Evolutionary conservation across 1,140 invertebrate species (phyloP).

Genomic region (Vanessa tameamea): DNA sequence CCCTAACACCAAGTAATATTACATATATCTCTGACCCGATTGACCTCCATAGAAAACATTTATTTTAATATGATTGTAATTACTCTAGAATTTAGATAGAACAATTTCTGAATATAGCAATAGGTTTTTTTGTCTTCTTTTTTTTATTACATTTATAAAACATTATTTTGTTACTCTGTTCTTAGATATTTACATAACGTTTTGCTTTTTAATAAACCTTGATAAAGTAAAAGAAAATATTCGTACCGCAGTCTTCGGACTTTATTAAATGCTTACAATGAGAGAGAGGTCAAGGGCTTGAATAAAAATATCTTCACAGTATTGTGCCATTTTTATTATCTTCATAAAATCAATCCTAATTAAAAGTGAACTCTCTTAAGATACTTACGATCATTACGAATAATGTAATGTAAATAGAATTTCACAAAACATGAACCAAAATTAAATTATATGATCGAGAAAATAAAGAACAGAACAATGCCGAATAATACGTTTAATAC

Average conservation of each 20-base stretch:
- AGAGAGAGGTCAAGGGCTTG: neutral
- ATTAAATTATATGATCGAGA: too few species aligned
- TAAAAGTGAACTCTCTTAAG: neutral
- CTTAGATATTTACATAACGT: neutral
- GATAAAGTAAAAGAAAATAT: slow-evolving; percentile 1
- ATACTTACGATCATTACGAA: neutral
- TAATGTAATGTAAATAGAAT: too few species aligned
- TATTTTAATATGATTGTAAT: too few species aligned
- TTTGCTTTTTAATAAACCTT: slow-evolving; percentile 5
- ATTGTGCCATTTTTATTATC: neutral
- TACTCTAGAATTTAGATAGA: too few species aligned
- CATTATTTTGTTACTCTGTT: neutral
- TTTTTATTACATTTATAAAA: neutral
- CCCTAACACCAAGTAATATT: too few species aligned
- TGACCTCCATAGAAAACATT: too few species aligned
- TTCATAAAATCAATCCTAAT: slow-evolving; percentile 3
- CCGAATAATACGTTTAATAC: too few species aligned
- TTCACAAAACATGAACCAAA: too few species aligned
- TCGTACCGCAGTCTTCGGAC: neutral
- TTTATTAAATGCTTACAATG: slow-evolving; percentile 13
- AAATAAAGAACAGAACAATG: too few species aligned
- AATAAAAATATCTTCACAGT: neutral
- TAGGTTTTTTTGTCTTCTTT: too few species aligned
- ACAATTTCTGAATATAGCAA: too few species aligned
- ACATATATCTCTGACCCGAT: too few species aligned